Conservation (phyloP, 2,888 invertebrate species). For the Allolobophora icterica region DNA sequence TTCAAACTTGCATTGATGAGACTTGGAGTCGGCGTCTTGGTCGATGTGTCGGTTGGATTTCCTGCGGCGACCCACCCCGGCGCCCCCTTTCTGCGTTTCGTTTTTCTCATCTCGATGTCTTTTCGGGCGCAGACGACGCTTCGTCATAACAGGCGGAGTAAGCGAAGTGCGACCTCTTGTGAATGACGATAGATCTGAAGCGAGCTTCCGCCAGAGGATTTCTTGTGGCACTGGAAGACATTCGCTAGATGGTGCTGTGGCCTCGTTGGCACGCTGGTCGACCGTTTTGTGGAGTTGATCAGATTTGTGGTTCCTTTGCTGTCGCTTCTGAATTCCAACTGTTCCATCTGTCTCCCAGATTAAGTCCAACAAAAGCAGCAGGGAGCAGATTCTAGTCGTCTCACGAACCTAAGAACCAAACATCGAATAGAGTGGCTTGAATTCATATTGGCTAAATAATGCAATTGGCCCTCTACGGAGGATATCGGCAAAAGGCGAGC, state of each 20-base stretch:
- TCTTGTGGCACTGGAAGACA: conserved; percentile 28
- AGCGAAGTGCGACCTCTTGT: background rate
- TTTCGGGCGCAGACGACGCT: background rate
- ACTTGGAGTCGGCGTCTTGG: background rate
- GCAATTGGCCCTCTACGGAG: background rate
- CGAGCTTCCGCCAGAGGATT: conserved; percentile 27
- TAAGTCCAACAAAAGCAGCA: background rate
- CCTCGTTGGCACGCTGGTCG: background rate
- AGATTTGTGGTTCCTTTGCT: background rate
- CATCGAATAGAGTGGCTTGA: background rate
- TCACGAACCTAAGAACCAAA: background rate
- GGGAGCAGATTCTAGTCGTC: conserved; percentile 18
- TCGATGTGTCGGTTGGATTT: background rate
- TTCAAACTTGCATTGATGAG: conserved; percentile 51
- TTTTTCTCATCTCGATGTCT: background rate
- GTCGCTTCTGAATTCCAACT: background rate
- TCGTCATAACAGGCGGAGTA: background rate
- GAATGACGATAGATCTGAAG: background rate
- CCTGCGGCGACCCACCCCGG: background rate
- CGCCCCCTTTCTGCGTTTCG: background rate
- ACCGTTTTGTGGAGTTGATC: background rate
- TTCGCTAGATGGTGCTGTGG: background rate
- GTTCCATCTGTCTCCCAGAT: conserved; percentile 13
- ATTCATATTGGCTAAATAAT: background rate
- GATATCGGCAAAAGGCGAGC: background rate